Percentiles rank a stretch among this genome's conserved stretches.
Evolutionary conservation across 1,140 invertebrate species (phyloP).

Genomic region (Monomorium pharaonis): DNA sequence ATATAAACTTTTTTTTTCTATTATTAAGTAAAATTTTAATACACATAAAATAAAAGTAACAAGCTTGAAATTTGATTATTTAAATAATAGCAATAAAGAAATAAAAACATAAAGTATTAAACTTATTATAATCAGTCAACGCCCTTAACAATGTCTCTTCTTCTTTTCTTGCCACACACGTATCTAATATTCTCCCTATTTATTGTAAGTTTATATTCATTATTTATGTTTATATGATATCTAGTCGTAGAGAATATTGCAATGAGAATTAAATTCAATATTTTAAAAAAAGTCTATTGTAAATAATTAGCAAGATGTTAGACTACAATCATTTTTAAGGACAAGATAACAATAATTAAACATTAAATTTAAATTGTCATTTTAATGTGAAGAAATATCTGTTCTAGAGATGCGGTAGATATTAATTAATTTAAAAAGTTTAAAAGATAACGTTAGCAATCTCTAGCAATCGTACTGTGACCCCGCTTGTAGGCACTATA

Average conservation of each 20-base stretch:
- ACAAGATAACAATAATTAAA: neutral
- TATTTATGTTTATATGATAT: too few relatives aligned
- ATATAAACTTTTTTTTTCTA: too few relatives aligned
- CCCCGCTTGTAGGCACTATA: conserved; percentile 53
- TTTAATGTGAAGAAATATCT: neutral
- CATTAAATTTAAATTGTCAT: neutral
- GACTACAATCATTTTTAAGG: neutral
- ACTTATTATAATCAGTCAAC: too few relatives aligned
- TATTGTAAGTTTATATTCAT: too few relatives aligned
- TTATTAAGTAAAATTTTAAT: too few relatives aligned
- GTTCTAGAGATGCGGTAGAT: neutral
- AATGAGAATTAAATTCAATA: neutral
- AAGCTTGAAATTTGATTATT: too few relatives aligned
- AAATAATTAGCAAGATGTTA: neutral
- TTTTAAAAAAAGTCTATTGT: neutral
- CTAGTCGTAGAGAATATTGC: neutral
- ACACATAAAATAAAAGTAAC: too few relatives aligned
- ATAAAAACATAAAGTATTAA: too few relatives aligned
- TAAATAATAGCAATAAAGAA: too few relatives aligned
- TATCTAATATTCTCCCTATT: too few relatives aligned
- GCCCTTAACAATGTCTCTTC: too few relatives aligned
- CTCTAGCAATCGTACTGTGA: conserved; percentile 43
- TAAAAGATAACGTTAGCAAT: conserved; percentile 25
- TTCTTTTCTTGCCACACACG: too few relatives aligned
- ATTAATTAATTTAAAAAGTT: conserved; percentile 60